Conservation (phyloP, 2,113 vertebrate species). For the Cebidichthys violaceus region DNA sequence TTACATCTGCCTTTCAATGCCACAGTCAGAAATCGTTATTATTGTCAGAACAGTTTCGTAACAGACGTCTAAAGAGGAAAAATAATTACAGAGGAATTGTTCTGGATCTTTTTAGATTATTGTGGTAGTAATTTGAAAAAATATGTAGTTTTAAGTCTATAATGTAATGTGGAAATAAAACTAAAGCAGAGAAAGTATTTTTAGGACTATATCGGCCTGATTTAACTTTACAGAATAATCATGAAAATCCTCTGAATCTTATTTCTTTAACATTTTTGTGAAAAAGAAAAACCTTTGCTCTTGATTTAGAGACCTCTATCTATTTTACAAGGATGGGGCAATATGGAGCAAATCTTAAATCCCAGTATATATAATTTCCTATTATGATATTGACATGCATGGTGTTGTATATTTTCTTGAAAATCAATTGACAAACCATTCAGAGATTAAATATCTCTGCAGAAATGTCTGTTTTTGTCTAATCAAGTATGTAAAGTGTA, state of each 20-base stretch:
- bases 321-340: neutral
- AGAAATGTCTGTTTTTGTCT: neutral
- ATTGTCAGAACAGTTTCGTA: constrained; percentile 34
- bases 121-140: neutral
- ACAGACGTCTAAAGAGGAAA: neutral
- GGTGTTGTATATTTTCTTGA: neutral
- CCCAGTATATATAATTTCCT: neutral
- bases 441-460: neutral
- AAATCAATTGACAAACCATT: neutral
- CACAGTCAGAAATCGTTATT: constrained; percentile 37
- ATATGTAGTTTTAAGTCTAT: neutral
- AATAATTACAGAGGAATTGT: neutral
- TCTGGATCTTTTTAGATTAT: neutral
- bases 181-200: neutral
- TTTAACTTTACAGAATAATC: neutral
- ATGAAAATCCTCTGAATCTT: neutral
- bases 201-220: neutral
- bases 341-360: neutral
- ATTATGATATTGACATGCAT: neutral
- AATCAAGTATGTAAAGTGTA: neutral
- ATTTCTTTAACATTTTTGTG: neutral
- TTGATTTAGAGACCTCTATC: neutral
- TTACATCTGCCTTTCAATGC: constrained; percentile 12
- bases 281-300: neutral
- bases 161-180: neutral